These are phyloP conservation scores for Laothoe populi DNA, from an alignment of 2,888 invertebrate genomes.

Conservation along the genomic window DNA sequence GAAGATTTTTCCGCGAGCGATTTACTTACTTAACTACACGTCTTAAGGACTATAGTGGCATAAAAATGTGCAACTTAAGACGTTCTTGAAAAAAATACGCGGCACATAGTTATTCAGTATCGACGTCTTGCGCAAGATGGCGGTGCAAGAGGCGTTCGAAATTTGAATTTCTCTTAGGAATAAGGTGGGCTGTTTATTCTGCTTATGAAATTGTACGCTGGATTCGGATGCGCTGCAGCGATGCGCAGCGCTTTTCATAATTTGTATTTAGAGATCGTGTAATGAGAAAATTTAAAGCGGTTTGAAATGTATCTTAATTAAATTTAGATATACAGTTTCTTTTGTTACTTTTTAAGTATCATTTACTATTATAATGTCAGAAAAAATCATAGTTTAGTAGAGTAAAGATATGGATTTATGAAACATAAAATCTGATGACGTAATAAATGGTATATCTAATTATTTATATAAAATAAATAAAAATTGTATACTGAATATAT, in stretches of 20 bases:
- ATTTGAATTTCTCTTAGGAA: conserved; percentile 82
- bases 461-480: no score
- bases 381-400: neutral
- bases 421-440: no score
- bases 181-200: conserved; percentile 72
- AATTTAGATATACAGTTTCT: neutral
- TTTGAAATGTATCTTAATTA: neutral
- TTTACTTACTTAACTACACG: conserved; percentile 77
- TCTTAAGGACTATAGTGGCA: conserved; percentile 81
- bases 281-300: conserved; percentile 40
- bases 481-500: neutral
- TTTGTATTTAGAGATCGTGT: conserved; percentile 46
- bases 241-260: conserved; percentile 54
- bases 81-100: conserved; percentile 80
- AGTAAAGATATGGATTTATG: neutral
- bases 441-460: no score
- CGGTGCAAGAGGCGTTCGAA: conserved; percentile 77
- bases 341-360: no score
- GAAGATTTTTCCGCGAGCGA: conserved; percentile 82
- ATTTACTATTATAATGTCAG: no score
- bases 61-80: conserved; percentile 82
- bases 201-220: conserved; percentile 26
- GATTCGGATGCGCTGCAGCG: conserved; percentile 41
- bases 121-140: conserved; percentile 84
- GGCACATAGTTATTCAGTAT: conserved; percentile 79